Base-by-base conservation (phyloP, 92 coral and sea anemone genomes). In the Zoanthus solanderi region DNA sequence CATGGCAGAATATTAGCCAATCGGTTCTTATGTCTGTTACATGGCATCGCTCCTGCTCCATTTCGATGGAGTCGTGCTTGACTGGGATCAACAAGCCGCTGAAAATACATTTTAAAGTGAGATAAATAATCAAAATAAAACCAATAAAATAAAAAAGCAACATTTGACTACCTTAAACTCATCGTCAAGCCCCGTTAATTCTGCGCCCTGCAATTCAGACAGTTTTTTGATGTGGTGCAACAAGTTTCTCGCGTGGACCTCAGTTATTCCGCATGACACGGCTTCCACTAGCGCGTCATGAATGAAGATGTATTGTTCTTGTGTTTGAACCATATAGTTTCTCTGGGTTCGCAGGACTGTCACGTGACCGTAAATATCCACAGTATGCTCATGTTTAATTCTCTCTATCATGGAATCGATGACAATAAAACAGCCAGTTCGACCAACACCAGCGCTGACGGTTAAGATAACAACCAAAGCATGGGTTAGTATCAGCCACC, bases 311-410 rank as follows among this genome's bases (percentile, higher is more conserved):
- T 96, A 96, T 72, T 96, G 99, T 71, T 96, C 99, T 95, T 96
- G 92, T 32, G 95, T 95, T 81, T 97, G 99, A 0, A 97, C 99
- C 99, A 97, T 97, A 85, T 79, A 93, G 89, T 95, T 94, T 29
- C 99, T 91, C 65, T 97, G 99, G 18, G 99, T 95, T 83, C 99
- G 91, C 5, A 97, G 74, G 18, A 97, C 96, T 6, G 99, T 97
- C 94, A 97, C 99, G 90, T 97, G 99, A 48, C 99, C 99, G 58
- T 97, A 97, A 28, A 97, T 92, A 86, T 97, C 99, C 11, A 97
- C 99, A 0, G 98, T 93, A 75, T 97, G 94, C 82, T 97, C 99
- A 86, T 96, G 99, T 83, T 93, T 94, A 17, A 97, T 92, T 91
- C 99, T 77, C 61, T 97, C 99, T 68, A 97, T 76, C 99, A 97